Base-by-base conservation (phyloP, 2,113 vertebrate genomes). In the Tonatia bakeri region DNA sequence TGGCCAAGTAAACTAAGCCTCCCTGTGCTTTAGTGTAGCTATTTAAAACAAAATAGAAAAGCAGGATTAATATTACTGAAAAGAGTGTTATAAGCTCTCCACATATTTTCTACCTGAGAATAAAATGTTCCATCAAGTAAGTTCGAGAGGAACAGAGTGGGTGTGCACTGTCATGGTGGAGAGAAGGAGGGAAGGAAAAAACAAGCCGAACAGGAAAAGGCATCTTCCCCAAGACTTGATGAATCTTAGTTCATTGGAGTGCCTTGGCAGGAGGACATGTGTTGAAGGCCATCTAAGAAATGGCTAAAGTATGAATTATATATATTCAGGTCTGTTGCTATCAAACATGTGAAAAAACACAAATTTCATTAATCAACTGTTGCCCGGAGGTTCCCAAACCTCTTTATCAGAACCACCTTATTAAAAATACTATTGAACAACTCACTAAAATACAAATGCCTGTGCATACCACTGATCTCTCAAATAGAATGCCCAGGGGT, bases 21-120 rank as follows among this genome's bases (percentile, higher is more conserved):
- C 88, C 77, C 93, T 91, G 38, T 43, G 89, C 93, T 97, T 89
- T 75, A 6, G 36, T 52, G 36, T 80, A 82, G 82, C 94, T 93
- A 52, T 87, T 87, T 91, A 87, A 96, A 86, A 96, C 89, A 91
- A 88, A 96, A 88, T 64, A 64, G 31, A 64, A 64, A 94, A 86
- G 38, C 38, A 94, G 77, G 64, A 96, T 97, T 96, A 97, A 80
- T 93, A 95, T 94, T 93, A 94, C 85, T 93, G 77, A 95, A 76
- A 50, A 69, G 73, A 61, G 75, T 61, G n/a, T 94, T 85, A 83
- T 84, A 94, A 90, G 38, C 82, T 47, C 47, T 64, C 50, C 50
- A 84, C 79, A 54, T 54, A 85, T 82, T 92, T 94, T 85, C 85
- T 91, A 79, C 82, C 89, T 90, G 69, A 92, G 83, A 96, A 95